Base-by-base conservation (phyloP, 2,113 vertebrate genomes). In the Saccopteryx bilineata region DNA sequence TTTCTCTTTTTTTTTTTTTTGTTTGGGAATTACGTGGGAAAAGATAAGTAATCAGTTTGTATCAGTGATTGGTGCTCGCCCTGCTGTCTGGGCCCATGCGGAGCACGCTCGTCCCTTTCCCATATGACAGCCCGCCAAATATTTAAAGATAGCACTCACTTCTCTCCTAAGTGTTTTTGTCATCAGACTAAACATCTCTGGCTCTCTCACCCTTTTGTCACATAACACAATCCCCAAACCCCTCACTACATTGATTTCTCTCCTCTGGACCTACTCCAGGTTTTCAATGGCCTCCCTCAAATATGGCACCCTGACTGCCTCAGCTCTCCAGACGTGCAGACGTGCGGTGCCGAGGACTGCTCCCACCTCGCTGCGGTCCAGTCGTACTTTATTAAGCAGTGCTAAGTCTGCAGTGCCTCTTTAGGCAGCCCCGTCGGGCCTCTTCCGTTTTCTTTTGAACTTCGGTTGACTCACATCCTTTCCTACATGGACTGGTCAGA, bases 131-230 rank as follows among this genome's bases (percentile, higher is more conserved):
- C 39, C 90, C 4, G 31, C 96, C 95, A 96, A 92, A 95, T 96
- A 90, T 90, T 87, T 95, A 78, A 96, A 94, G 95, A 83, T 69
- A 86, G 63, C 78, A 87, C 91, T 97, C 84, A 86, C 24, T 31
- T 94, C 87, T 92, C 84, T 85, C 92, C 90, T 90, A 90, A 91
- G 84, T 14, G 1, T 83, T 96, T 74, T 95, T 94, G 69, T 93
- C 96, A 24, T 93, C 90, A 97, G 97, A 97, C 96, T 97, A 97
- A 97, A 97, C 92, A 97, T 93, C 85, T 90, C 84, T 28, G 83
- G 78, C 78, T 95, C 90, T 87, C 95, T 95, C 85, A 71, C 81
- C 78, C 87, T 93, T 93, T 69, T 68, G 74, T 96, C 94, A 92
- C 54, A 71, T 90, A 81, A 91, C 95, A 95, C 81, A 2, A 8